A percentile compares a stretch with the other conserved stretches of the same genome.
Evolutionary conservation across 2,113 vertebrate species (phyloP).

Genomic region (Hippocampus guttulatus): DNA sequence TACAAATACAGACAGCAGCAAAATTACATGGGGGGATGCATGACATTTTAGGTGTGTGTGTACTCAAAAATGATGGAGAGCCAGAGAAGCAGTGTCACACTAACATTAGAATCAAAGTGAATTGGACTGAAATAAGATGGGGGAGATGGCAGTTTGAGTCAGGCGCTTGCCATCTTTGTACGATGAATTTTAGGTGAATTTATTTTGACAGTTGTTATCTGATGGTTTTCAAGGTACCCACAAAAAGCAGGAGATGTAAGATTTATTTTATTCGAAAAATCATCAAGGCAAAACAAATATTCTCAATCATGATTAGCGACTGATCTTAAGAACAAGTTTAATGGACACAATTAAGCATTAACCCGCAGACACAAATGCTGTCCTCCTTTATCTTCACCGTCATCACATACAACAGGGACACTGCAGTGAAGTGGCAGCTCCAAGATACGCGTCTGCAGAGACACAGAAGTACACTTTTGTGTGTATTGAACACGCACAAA

Average conservation of each 20-base stretch:
- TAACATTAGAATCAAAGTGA: background rate
- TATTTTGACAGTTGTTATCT: background rate
- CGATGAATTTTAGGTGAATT: background rate
- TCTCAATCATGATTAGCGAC: background rate
- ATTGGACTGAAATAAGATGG: background rate
- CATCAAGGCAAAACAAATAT: background rate
- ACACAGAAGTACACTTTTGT: background rate
- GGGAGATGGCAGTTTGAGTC: background rate
- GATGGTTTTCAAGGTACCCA: background rate
- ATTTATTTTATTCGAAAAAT: background rate
- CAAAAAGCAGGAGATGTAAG: background rate
- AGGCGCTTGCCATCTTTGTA: background rate
- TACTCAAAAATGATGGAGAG: background rate
- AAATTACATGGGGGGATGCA: background rate
- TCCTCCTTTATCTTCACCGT: constrained; percentile 20
- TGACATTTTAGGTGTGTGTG: background rate
- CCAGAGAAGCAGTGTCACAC: background rate
- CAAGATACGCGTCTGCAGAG: constrained; percentile 20
- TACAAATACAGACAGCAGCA: background rate
- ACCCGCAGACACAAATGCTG: background rate
- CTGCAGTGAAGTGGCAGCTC: constrained; percentile 8
- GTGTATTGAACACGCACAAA: background rate
- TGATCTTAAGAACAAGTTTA: background rate
- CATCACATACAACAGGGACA: constrained; percentile 7
- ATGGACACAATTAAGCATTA: background rate